Percentiles rank a stretch among this genome's conserved stretches.
phyloP scores from a whole-genome alignment of 2,113 vertebrate genomes.

The Pagrus major region DNA sequence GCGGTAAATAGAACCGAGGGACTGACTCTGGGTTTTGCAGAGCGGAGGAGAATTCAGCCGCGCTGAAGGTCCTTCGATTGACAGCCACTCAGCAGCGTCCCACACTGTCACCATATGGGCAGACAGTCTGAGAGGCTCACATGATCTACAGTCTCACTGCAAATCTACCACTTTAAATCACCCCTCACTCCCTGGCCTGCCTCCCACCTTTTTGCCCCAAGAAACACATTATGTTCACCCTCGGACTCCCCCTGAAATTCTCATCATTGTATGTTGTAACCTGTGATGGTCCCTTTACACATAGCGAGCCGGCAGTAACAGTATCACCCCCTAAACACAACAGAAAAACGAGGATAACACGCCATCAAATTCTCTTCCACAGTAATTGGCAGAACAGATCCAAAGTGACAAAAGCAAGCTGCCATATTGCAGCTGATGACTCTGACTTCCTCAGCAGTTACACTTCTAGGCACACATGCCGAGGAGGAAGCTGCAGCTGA shows the following conservation, averaged over 20 bases:
- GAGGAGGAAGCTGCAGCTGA: constrained; percentile 47
- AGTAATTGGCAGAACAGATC: constrained; percentile 59
- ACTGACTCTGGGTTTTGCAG: constrained; percentile 59
- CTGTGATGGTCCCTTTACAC: constrained; percentile 35
- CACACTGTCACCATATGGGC: constrained; percentile 57
- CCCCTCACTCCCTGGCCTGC: constrained; percentile 17
- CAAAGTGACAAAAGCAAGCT: constrained; percentile 58
- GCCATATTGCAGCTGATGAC: constrained; percentile 59
- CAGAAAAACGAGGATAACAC: constrained; percentile 24
- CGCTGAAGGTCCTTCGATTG: constrained; percentile 73
- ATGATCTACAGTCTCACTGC: constrained; percentile 74
- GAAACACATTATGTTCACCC: constrained; percentile 23
- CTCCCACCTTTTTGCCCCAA: constrained; percentile 31
- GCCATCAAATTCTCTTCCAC: constrained; percentile 44
- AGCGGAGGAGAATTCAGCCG: constrained; percentile 50
- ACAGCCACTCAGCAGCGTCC: constrained; percentile 62
- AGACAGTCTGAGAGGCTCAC: constrained; percentile 56
- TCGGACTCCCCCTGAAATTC: constrained; percentile 13
- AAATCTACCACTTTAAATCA: constrained; percentile 81
- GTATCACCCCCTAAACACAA: constrained; percentile 22
- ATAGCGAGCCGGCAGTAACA: constrained; percentile 16
- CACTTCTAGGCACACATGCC: constrained; percentile 50
- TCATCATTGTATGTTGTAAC: constrained; percentile 28
- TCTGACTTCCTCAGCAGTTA: constrained; percentile 50
- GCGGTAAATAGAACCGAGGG: constrained; percentile 57